Base-by-base conservation (phyloP, 2,888 invertebrate genomes). In the Ichneumoninae sp. region DNA sequence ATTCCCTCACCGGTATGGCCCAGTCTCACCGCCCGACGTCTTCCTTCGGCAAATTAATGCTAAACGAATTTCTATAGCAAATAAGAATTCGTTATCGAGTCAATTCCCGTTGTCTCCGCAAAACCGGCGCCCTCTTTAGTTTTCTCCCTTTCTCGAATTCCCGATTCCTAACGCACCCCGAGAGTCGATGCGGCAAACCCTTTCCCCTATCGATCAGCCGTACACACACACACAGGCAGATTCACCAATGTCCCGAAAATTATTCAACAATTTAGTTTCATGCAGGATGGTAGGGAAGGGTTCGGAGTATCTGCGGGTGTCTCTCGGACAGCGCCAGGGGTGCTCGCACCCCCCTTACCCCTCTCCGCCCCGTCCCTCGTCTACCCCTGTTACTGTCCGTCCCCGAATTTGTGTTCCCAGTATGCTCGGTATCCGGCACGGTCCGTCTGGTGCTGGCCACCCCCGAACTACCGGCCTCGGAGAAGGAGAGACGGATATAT, bases 201-300 rank as follows among this genome's bases (percentile, higher is more conserved):
- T 71, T 77, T 77, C 70, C 63, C 70, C 33, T 80, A 83, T 83
- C 71, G 76, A 80, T 66, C 75, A 19, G 79, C 3, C 36, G n/a
- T 47, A 52, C 50, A 69, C 52, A 50, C 36, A 13, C 4, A 68
- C 57, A 66, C 47, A 68, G 47, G 66, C 66, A 13, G 8, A 44
- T 16, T 33, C 66, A 60, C 68, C 33, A 74, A 76, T 83, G 82
- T 73, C 71, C 36, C 65, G 75, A 85, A 85, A 85, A 85, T 85
- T 80, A 85, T 85, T 80, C 83, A 85, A 85, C 85, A 85, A 85
- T 85, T 83, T 83, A 83, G 85, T 83, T 85, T 80, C 68, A 80
- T 74, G 83, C 69, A 44, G 76, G 68, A 73, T 80, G 71, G 66
- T 33, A 75, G 30, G 47, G 76, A 73, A 76, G 74, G 73, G 71